These are phyloP conservation scores for Pristionchus japonicus DNA, from an alignment of 2,888 invertebrate species.

Conservation along the genomic window DNA sequence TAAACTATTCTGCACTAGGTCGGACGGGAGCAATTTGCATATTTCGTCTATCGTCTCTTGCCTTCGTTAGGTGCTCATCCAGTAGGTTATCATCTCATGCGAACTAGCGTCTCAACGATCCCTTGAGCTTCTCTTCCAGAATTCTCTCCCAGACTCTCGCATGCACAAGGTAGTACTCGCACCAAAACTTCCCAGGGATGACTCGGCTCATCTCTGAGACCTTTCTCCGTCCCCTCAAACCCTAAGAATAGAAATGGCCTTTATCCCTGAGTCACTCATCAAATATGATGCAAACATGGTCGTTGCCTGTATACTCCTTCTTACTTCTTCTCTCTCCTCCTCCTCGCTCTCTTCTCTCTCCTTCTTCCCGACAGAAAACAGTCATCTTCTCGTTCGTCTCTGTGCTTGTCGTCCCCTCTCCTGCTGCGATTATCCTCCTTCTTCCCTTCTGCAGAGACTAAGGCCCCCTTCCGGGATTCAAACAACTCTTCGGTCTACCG, in stretches of 20 bases:
- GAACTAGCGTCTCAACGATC: too few relatives aligned
- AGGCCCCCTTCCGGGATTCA: neutral
- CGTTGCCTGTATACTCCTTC: slow-evolving; percentile 13
- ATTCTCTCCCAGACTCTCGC: neutral
- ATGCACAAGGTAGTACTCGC: neutral
- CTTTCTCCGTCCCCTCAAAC: neutral
- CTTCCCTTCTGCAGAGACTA: neutral
- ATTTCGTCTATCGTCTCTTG: too few relatives aligned
- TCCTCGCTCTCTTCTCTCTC: neutral
- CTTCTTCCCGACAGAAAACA: slow-evolving; percentile 24
- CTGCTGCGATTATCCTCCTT: neutral
- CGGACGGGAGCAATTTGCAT: too few relatives aligned
- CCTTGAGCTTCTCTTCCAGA: too few relatives aligned
- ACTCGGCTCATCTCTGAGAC: neutral
- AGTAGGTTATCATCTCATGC: too few relatives aligned
- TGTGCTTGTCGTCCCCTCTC: neutral
- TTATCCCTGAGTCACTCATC: slow-evolving; percentile 15
- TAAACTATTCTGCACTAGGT: neutral
- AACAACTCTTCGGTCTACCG: neutral
- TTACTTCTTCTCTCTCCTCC: neutral
- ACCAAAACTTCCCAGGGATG: neutral
- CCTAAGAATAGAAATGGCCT: neutral
- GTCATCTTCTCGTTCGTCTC: neutral
- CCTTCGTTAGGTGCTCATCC: too few relatives aligned
- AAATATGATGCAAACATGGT: neutral